A percentile compares a stretch with the other conserved stretches of the same genome.
Evolutionary conservation across 2,113 vertebrate genomes (phyloP).

Genomic region (Phycodurus eques): DNA sequence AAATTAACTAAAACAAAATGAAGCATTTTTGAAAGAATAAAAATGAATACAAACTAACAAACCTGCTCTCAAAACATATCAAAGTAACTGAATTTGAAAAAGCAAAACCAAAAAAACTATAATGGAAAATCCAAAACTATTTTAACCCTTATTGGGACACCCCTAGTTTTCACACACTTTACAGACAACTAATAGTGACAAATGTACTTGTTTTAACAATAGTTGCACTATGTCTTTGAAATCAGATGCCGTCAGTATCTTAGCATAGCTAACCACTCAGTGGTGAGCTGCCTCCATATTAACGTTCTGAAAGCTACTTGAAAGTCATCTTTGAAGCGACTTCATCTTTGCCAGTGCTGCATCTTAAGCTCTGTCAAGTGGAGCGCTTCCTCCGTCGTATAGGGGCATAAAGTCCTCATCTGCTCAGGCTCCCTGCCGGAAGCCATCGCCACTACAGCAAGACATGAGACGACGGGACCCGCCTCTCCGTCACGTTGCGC

Average conservation of each 20-base stretch:
- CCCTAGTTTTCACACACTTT: not conserved
- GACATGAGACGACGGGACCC: not conserved
- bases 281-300: not conserved
- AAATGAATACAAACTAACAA: too few relatives aligned
- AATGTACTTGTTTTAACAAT: not conserved
- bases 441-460: not conserved
- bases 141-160: too few relatives aligned
- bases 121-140: too few relatives aligned
- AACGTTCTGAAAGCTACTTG: not conserved
- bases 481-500: constrained; percentile 23
- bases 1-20: too few relatives aligned
- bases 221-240: not conserved
- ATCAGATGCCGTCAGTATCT: not conserved
- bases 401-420: constrained; percentile 5
- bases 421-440: constrained; percentile 35
- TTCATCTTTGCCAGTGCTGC: not conserved
- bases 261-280: not conserved
- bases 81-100: too few relatives aligned
- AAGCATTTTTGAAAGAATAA: too few relatives aligned
- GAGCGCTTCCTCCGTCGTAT: constrained; percentile 17
- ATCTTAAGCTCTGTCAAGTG: constrained; percentile 13
- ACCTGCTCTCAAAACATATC: too few relatives aligned
- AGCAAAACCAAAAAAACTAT: too few relatives aligned
- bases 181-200: not conserved
- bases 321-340: not conserved